These are phyloP conservation scores for Netta rufina DNA, from an alignment of 2,797 vertebrate species.

Conservation along the genomic window DNA sequence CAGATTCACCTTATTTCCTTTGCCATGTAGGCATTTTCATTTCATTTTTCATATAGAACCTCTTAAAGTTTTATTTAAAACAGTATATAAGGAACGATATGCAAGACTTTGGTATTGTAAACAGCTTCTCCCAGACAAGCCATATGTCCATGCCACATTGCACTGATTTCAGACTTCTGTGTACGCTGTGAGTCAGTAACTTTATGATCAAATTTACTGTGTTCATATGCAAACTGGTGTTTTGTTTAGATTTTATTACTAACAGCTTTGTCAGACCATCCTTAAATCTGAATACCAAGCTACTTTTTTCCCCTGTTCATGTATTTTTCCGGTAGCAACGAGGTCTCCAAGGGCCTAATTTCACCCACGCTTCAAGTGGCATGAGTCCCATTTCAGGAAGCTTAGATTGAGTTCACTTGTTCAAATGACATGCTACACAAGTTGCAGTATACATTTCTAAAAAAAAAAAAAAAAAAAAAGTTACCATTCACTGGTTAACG, in stretches of 20 bases:
- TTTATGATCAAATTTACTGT: slow-evolving; percentile 4
- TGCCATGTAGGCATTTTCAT: neutral
- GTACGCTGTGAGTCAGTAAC: neutral
- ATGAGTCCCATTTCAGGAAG: neutral
- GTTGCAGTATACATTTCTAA: neutral
- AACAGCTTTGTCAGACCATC: neutral
- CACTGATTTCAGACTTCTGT: neutral
- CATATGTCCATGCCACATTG: neutral
- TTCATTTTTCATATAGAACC: neutral
- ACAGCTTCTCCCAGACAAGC: neutral
- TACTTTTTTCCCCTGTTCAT: neutral
- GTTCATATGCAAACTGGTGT: slow-evolving; percentile 11
- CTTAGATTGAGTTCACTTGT: neutral
- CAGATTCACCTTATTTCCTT: neutral
- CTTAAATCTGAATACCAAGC: slow-evolving; percentile 16
- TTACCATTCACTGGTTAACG: neutral
- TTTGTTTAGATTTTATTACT: slow-evolving; percentile 44
- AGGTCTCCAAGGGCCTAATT: neutral
- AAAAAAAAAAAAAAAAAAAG: neutral
- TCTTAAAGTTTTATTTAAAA: neutral
- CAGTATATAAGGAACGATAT: neutral
- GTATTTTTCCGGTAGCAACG: neutral
- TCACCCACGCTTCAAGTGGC: neutral
- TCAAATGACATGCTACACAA: neutral
- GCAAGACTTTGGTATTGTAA: neutral